These are phyloP conservation scores for Pristionchus exspectatus DNA, from an alignment of 2,888 invertebrate genomes.

Conservation along the genomic window DNA sequence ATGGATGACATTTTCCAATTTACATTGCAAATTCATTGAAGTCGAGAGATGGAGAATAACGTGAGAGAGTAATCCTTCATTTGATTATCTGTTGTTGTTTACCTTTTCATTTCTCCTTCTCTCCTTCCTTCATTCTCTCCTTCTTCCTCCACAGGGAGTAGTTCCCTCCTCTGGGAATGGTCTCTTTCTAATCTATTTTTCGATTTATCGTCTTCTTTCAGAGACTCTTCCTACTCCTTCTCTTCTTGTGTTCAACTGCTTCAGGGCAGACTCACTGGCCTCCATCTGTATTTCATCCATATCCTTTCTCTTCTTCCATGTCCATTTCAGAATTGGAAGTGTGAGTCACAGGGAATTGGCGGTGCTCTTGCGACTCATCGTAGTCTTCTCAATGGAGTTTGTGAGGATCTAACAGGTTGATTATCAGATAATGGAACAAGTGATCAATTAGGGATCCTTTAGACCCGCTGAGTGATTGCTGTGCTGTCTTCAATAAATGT, in stretches of 20 bases:
- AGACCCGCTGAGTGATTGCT: background rate
- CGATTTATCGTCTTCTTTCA: background rate
- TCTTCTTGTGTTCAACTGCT: background rate
- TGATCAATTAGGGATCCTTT: background rate
- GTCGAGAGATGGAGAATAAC: background rate
- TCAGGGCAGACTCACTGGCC: background rate
- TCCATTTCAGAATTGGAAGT: background rate
- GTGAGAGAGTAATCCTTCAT: background rate
- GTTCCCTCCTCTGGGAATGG: conserved; percentile 7
- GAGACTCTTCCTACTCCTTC: background rate
- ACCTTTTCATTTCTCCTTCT: background rate
- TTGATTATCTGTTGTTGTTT: background rate
- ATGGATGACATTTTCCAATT: background rate
- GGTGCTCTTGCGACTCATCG: background rate
- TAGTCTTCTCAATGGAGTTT: background rate
- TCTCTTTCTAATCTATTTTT: background rate
- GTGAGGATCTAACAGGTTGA: background rate
- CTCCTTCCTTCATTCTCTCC: background rate
- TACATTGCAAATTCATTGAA: background rate
- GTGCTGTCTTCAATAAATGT: background rate
- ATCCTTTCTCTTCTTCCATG: background rate
- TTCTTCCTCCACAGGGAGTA: background rate
- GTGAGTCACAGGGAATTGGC: background rate
- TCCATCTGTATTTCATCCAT: background rate
- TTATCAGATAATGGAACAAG: background rate